Percentiles rank a stretch among this genome's conserved stretches.
phyloP scores from a whole-genome alignment of 1,140 invertebrate genomes.

The Neuroterus valhalla region DNA sequence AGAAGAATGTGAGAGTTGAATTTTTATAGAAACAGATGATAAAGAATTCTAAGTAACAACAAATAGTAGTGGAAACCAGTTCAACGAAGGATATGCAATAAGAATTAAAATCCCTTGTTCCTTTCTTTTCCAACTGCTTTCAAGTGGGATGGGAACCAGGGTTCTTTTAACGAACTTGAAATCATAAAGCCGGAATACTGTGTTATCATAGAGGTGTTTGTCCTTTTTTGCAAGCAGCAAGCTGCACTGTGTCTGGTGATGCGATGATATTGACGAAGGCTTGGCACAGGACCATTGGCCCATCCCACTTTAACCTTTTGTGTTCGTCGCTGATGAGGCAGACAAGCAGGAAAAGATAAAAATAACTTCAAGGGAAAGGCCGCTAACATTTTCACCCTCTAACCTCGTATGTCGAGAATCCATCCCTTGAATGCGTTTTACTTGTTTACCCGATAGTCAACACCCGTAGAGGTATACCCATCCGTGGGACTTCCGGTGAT shows the following conservation, averaged over 20 bases:
- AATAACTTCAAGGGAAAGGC: conserved; percentile 26
- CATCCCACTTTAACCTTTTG: not conserved
- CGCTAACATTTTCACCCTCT: conserved; percentile 24
- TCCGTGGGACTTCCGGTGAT: not conserved
- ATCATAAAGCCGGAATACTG: not conserved
- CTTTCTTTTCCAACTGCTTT: not conserved
- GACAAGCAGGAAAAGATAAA: conserved; percentile 5
- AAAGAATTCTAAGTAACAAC: too few species aligned
- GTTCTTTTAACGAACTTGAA: not conserved
- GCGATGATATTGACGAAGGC: conserved; percentile 11
- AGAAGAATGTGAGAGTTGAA: too few species aligned
- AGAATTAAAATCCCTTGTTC: too few species aligned
- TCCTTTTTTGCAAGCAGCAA: not conserved
- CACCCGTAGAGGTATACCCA: not conserved
- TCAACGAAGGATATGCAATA: too few species aligned
- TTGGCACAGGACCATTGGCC: conserved; percentile 21
- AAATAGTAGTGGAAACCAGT: too few species aligned
- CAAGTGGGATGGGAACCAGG: not conserved
- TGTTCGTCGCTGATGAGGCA: conserved; percentile 12
- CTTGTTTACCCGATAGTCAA: not conserved
- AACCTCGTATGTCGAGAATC: conserved; percentile 6
- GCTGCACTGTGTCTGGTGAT: conserved; percentile 1
- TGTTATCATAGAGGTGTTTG: not conserved
- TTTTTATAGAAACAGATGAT: too few species aligned
- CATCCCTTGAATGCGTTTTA: not conserved